A percentile compares a stretch with the other conserved stretches of the same genome.
Evolutionary conservation across 2,888 invertebrate species (phyloP).

Genomic region (Agrochola circellaris): DNA sequence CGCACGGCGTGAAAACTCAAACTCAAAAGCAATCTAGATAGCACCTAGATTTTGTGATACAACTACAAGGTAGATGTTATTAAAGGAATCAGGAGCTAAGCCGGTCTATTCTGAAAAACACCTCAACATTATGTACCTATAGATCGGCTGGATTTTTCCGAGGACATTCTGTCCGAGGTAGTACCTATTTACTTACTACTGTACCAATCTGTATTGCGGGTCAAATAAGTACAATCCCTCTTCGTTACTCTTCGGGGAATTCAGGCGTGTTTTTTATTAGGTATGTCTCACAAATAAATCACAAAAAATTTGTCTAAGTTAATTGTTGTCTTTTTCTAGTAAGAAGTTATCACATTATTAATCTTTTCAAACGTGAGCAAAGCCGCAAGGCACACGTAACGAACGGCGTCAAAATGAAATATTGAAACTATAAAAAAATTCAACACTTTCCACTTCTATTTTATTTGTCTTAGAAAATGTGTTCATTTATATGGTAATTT

Average conservation of each 20-base stretch:
- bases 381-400: constrained; percentile 5
- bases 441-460: constrained; percentile 42
- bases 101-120: too few relatives aligned
- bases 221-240: neutral
- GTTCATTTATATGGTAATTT: constrained; percentile 62
- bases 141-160: too few relatives aligned
- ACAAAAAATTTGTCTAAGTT: constrained; percentile 2
- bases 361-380: constrained; percentile 14
- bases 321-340: neutral
- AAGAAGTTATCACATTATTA: constrained; percentile 19
- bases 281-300: neutral
- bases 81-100: neutral
- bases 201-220: neutral
- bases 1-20: constrained; percentile 18
- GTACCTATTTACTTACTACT: neutral
- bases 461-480: constrained; percentile 44
- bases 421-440: constrained; percentile 17
- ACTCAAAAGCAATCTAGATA: too few relatives aligned
- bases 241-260: neutral
- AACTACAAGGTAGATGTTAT: neutral
- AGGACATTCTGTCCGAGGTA: neutral
- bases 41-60: neutral
- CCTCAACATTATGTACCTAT: too few relatives aligned
- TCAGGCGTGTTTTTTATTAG: neutral
- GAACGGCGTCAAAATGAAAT: constrained; percentile 44